A percentile compares a stretch with the other conserved stretches of the same genome.
phyloP scores from a whole-genome alignment of 2,113 vertebrate species.

The Rhizomys pruinosus region DNA sequence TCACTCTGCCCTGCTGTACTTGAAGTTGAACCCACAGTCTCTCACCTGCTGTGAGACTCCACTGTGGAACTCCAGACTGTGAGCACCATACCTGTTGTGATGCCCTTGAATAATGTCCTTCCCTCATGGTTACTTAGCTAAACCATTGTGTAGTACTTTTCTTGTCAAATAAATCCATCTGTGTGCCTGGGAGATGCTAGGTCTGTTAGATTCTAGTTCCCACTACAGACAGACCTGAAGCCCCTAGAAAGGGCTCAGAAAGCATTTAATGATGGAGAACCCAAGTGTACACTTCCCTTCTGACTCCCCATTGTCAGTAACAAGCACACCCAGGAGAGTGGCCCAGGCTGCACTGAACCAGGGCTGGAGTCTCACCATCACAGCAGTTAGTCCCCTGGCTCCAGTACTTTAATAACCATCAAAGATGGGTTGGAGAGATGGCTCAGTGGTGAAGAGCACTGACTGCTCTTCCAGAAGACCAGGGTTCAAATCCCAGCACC shows the following conservation, averaged over 20 bases:
- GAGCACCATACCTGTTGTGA: no score
- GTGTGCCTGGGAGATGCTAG: background rate
- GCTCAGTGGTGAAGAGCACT: no score
- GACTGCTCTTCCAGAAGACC: no score
- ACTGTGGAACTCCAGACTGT: background rate
- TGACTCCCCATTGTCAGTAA: background rate
- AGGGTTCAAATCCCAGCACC: no score
- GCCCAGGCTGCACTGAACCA: background rate
- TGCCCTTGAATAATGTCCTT: background rate
- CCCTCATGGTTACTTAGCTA: background rate
- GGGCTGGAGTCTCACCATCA: background rate
- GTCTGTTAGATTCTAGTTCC: background rate
- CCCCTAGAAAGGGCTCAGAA: background rate
- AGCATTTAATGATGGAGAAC: background rate
- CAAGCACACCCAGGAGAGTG: rapidly evolving
- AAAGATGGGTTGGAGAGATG: background rate
- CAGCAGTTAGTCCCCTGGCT: background rate
- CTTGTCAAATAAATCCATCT: background rate
- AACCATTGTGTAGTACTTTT: background rate
- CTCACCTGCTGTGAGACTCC: no score
- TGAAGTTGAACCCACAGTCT: background rate
- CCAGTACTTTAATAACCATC: background rate
- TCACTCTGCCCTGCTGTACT: background rate
- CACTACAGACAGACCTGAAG: rapidly evolving
- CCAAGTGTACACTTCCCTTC: rapidly evolving